Base-by-base conservation (phyloP, 2,888 invertebrate species). In the Thymelicus sylvestris region DNA sequence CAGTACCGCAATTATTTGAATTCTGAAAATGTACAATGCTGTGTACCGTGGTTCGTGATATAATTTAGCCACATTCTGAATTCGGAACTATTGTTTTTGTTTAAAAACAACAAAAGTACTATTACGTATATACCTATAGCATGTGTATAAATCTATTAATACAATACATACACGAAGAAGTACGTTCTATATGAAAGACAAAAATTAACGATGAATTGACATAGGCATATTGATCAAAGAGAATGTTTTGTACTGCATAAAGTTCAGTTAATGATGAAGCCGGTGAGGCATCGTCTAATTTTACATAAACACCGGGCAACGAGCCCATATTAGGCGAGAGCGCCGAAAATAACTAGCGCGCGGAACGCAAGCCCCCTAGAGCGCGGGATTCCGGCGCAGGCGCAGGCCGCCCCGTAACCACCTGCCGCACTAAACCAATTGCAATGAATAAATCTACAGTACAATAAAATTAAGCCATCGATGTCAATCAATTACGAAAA, bases 321-420 rank as follows among this genome's bases (percentile, higher is more conserved):
- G 91, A 82, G 87, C 86, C 93, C 94, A 92, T 93, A 93, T 94
- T 93, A 89, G 94, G 94, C 85, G 87, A 78, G 90, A 86, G 79
- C 76, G 83, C 86, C 83, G 86, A 89, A 91, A 93, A 93, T 94
- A 94, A 78, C 83, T 78, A 69, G 79, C 73, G 71, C 74, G 63
- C 60, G 67, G 59, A 31, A 52, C 67, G 57, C 62, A 63, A 72
- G 84, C 85, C 86, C 87, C 85, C 83, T 81, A 79, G 80, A 82
- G 81, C 84, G 85, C 79, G 75, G 76, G 79, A 80, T 81, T 78
- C 76, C 78, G 61, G 50, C 68, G 44, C 57, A 38, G 57, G 31
- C 31, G 31, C 31, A 31, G 31, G 4, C 31, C 31, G 31, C 31
- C 31, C 31, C 57, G 57, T n/a, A 67, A 19, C 24, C 63, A 48